These are phyloP conservation scores for Spisula solida DNA, from an alignment of 2,888 invertebrate genomes.

Conservation along the genomic window DNA sequence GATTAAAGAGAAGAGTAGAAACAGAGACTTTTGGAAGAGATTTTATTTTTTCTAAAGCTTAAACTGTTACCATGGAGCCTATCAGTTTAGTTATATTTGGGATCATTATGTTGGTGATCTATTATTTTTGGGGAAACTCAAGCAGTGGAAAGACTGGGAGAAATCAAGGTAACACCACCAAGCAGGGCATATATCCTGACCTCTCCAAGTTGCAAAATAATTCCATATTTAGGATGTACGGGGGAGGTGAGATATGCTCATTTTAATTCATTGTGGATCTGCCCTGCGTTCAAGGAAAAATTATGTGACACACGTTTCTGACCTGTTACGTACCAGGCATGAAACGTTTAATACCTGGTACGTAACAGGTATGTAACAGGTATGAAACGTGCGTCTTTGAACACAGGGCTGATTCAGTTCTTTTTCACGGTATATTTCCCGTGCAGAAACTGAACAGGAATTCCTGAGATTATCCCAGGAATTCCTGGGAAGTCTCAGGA, in stretches of 20 bases:
- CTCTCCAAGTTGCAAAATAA: constrained; percentile 63
- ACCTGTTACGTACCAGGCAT: no score
- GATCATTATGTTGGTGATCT: constrained; percentile 66
- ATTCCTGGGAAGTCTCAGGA: no score
- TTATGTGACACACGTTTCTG: no score
- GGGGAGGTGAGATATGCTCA: constrained; percentile 28
- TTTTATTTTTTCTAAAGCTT: not conserved
- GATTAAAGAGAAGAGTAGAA: not conserved
- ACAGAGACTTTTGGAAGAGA: not conserved
- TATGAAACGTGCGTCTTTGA: no score
- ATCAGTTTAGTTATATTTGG: constrained; percentile 73
- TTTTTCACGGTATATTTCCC: no score
- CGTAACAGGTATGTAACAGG: no score
- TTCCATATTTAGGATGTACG: constrained; percentile 64
- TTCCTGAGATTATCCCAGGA: no score
- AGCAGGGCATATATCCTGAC: constrained; percentile 56
- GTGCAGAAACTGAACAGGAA: no score
- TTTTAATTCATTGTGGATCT: not conserved
- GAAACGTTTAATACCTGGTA: no score
- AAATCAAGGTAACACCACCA: constrained; percentile 38
- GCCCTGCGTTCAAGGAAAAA: no score
- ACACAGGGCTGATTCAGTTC: no score
- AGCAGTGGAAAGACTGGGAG: constrained; percentile 50
- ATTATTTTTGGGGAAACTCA: constrained; percentile 68
- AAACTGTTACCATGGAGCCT: constrained; percentile 64